Base-by-base conservation (phyloP, 1,140 invertebrate genomes). In the Drosophila elegans region DNA sequence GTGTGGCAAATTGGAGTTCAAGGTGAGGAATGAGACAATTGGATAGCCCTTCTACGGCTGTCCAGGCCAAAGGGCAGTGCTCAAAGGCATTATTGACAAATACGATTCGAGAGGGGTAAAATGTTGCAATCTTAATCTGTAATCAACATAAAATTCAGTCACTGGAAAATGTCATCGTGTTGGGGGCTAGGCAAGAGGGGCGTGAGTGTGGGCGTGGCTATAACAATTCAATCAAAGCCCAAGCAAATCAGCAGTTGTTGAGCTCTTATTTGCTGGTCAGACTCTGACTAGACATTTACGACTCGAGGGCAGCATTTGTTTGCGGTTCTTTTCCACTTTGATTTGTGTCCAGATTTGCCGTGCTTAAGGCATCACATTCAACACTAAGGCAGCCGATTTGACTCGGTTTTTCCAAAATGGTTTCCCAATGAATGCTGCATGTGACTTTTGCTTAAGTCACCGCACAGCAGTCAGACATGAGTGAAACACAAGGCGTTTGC, bases 61-160 rank as follows among this genome's bases (percentile, higher is more conserved):
- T 12, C 39, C 66, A 46, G 67, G 59, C 55, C 68, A 78, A 64
- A 71, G 74, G 79, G 53, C 80, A 84, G 57, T 67, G 73, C 80
- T 80, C 80, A 84, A 80, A 85, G 81, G 72, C 83, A 83, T 88
- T 80, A 80, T 88, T 89, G 84, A 84, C 84, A 88, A 75, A 89
- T 88, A 89, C 38, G 64, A 45, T 27, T 63, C 29, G 29, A 63
- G 59, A 76, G 79, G 78, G 63, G 80, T 57, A 77, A 88, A 86
- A 86, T 86, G 83, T 86, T 86, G 82, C 82, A 88, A 86, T 86
- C 82, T 86, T 86, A 89, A 88, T 88, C 84, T 89, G 84, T 88
- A 88, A 89, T 88, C 84, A 88, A 88, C 84, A 88, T 88, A 89
- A 88, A 88, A 89, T 80, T 88, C 84, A 88, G 84, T 74, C 84